Percentiles rank a stretch among this genome's conserved stretches.
These are phyloP conservation scores for Drosophila subquinaria DNA, from an alignment of 2,888 invertebrate species.

Conservation along the genomic window DNA sequence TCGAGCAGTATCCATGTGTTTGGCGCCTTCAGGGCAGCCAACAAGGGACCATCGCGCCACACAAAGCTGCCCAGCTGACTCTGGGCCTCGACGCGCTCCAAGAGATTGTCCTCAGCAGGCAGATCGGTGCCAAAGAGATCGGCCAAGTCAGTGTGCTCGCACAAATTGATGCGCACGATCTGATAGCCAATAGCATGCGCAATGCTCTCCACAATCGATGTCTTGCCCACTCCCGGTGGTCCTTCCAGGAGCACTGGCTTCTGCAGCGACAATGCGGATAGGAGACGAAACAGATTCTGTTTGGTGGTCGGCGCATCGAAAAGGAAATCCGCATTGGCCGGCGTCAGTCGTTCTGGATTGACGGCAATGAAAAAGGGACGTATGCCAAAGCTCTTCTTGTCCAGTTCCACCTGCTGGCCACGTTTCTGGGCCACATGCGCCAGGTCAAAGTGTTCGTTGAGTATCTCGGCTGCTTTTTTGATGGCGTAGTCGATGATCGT, in stretches of 20 bases:
- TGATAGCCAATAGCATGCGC: slow-evolving; percentile 93
- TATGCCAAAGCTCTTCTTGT: slow-evolving; percentile 88
- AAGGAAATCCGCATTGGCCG: slow-evolving; percentile 86
- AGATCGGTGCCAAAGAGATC: slow-evolving; percentile 99
- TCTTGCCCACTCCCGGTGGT: slow-evolving; percentile 99
- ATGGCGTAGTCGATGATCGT: slow-evolving; percentile 88
- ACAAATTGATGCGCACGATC: slow-evolving; percentile 97
- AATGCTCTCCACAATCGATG: slow-evolving; percentile 95
- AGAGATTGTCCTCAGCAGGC: slow-evolving; percentile 93
- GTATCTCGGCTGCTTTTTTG: slow-evolving; percentile 86
- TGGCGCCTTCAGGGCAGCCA: slow-evolving; percentile 95
- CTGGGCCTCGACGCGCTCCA: slow-evolving; percentile 56
- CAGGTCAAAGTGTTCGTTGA: slow-evolving; percentile 84
- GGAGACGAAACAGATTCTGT: slow-evolving; percentile 92
- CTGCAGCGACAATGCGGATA: slow-evolving; percentile 95
- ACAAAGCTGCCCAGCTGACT: slow-evolving; percentile 91
- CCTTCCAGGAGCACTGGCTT: slow-evolving; percentile 98
- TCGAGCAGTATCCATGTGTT: slow-evolving; percentile 97
- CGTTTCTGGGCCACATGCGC: slow-evolving; percentile 84
- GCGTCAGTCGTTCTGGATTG: slow-evolving; percentile 57
- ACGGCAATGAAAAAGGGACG: slow-evolving; percentile 89
- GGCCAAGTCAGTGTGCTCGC: slow-evolving; percentile 99
- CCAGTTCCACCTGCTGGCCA: slow-evolving; percentile 72
- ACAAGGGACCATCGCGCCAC: slow-evolving; percentile 98
- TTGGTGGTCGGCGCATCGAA: slow-evolving; percentile 93